phyloP scores from a whole-genome alignment of 2,113 vertebrate genomes.

The Pomatostomus ruficeps region DNA sequence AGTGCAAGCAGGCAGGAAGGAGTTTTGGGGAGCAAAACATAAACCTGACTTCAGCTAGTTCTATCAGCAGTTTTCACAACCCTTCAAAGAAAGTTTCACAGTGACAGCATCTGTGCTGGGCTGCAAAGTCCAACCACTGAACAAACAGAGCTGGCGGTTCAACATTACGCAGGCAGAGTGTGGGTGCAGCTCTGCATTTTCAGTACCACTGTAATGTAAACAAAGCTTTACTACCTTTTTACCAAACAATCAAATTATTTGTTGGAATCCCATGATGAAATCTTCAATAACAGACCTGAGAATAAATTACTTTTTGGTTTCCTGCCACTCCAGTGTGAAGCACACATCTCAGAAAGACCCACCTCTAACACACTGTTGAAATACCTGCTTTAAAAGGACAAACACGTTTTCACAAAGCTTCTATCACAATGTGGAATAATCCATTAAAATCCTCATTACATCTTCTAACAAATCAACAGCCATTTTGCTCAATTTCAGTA shows the following conservation, averaged over 20 bases:
- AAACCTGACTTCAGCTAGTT: background rate
- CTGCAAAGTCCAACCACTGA: background rate
- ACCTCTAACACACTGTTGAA: background rate
- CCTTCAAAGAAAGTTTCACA: background rate
- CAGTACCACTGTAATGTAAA: background rate
- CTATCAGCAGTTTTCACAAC: background rate
- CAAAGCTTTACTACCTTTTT: background rate
- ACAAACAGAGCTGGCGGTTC: background rate
- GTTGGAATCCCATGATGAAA: background rate
- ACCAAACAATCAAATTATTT: background rate
- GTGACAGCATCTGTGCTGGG: background rate
- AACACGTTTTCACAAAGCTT: background rate
- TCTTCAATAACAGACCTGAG: background rate
- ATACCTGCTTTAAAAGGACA: background rate
- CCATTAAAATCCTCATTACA: background rate
- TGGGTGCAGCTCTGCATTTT: background rate
- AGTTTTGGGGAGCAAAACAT: background rate
- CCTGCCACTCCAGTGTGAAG: background rate
- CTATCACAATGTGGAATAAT: background rate
- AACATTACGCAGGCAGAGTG: fast-evolving
- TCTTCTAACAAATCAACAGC: background rate
- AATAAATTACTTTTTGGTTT: background rate
- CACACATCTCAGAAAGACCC: background rate
- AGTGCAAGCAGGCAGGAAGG: background rate
- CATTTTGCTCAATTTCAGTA: background rate